Percentiles rank a stretch among this genome's conserved stretches.
Evolutionary conservation across 1,140 invertebrate species (phyloP).

Genomic region (Hyposmocoma kahamanoa): DNA sequence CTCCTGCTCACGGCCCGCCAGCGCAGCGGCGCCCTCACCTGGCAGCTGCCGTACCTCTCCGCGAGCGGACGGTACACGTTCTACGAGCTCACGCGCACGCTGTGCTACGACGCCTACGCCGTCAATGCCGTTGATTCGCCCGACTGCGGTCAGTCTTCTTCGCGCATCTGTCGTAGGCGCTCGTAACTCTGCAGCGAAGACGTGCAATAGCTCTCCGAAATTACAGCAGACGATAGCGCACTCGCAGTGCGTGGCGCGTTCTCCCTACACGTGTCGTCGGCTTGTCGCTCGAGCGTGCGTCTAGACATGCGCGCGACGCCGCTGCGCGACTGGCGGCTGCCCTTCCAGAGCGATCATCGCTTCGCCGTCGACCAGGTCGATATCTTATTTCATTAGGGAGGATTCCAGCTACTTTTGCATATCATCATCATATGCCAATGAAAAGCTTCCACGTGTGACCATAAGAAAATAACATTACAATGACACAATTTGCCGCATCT

Average conservation of each 20-base stretch:
- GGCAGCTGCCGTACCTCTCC: slow-evolving; percentile 50
- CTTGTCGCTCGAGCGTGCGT: slow-evolving; percentile 24
- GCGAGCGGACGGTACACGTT: slow-evolving; percentile 14
- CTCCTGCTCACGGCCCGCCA: slow-evolving; percentile 49
- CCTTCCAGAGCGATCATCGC: slow-evolving; percentile 7
- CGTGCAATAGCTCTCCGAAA: no score
- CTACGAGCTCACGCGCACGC: slow-evolving; percentile 45
- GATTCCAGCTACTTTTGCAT: no score
- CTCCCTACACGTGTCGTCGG: slow-evolving; percentile 41
- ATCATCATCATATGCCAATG: no score
- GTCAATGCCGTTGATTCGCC: slow-evolving; percentile 11
- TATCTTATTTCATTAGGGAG: no score
- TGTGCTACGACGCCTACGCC: slow-evolving; percentile 51
- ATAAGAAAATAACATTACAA: no score
- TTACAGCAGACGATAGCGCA: no score
- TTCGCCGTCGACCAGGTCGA: slow-evolving; percentile 27
- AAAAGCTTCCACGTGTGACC: no score
- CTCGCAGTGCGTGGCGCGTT: slow-evolving; percentile 23
- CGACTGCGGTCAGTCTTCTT: slow-evolving; percentile 24
- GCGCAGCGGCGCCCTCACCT: slow-evolving; percentile 39
- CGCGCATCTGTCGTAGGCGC: no score
- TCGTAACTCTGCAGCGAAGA: no score
- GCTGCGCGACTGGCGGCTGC: slow-evolving; percentile 29
- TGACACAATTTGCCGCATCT: no score
- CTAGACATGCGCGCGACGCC: slow-evolving; percentile 33